Base-by-base conservation (phyloP, 1,140 invertebrate species). In the Zophobas morio region DNA sequence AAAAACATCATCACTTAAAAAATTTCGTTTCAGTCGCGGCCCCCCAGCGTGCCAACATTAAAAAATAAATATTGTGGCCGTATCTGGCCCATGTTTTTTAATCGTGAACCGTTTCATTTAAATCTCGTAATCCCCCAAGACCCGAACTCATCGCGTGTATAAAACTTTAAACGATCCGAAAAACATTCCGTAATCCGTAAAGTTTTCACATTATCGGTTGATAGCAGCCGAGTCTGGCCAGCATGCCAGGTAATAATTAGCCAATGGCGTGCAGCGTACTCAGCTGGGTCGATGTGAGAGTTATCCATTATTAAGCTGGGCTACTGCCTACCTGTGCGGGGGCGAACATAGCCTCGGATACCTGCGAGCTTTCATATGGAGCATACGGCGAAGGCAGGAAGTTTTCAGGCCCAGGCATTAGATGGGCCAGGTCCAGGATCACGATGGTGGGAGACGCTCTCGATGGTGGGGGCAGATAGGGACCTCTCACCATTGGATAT, bases 221-320 rank as follows among this genome's bases (percentile, higher is more conserved):
- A 79, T 78, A 42, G 71, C 79, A 78, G 63, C 53, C 53, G 47
- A 66, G 71, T 71, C 54, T 70, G 78, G 74, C 71, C 77, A 63
- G 74, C 81, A 78, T 80, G 78, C 80, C 74, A 81, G 79, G 77
- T 78, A 80, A 82, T 82, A 82, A 82, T 81, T 82, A 82, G 74
- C 80, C 79, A 80, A 82, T 81, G 74, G 80, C 81, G 80, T 81
- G 80, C 49, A 6, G 6, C n/a, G 42, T 39, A 60, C 73, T 40
- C 40, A 20, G 71, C 34, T 57, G 34, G 79, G 70, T 80, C 81
- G 76, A 81, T 82, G 78, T 78, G 73, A 77, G 75, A 20, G 57
- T 79, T 79, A 79, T 77, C 51, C 76, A 77, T 79, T 79, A 81
- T 81, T 78, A 75, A 20, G 20, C 76, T 76, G 70, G 53, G 60